phyloP scores from a whole-genome alignment of 2,113 vertebrate species.

The Pionites leucogaster region DNA sequence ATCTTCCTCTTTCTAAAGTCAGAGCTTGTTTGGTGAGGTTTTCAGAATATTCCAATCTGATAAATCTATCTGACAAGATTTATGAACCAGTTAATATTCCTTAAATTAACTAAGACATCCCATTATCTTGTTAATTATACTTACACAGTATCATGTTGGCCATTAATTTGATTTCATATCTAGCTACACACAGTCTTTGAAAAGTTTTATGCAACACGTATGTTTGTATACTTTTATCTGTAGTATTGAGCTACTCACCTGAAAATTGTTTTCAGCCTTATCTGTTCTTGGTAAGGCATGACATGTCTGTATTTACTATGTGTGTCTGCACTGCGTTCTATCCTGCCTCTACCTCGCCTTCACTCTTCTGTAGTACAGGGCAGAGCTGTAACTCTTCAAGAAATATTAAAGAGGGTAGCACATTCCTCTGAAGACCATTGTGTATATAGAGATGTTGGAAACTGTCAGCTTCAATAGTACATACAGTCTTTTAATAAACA shows the following conservation, averaged over 20 bases:
- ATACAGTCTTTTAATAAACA: neutral
- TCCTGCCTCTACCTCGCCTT: neutral
- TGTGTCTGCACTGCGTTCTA: neutral
- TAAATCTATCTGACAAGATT: conserved; percentile 56
- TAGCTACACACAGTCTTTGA: neutral
- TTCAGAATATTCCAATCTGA: conserved; percentile 64
- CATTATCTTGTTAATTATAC: conserved; percentile 47
- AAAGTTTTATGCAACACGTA: conserved; percentile 42
- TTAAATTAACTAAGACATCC: conserved; percentile 53
- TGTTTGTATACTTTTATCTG: neutral
- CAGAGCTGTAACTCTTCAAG: neutral
- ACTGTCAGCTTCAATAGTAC: neutral
- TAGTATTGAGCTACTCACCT: neutral
- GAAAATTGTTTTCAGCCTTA: neutral
- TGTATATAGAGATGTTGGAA: neutral
- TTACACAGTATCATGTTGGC: conserved; percentile 39
- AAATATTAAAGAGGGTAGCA: neutral
- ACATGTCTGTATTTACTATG: accelerated
- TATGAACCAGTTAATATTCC: conserved; percentile 46
- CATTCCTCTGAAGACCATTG: neutral
- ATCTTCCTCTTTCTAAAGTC: conserved; percentile 55
- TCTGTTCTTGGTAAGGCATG: neutral
- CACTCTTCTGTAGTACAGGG: neutral
- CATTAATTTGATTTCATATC: conserved; percentile 56
- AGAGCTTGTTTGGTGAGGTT: conserved; percentile 54